These are phyloP conservation scores for Dexiosoma caninum DNA, from an alignment of 2,888 invertebrate genomes.

Conservation along the genomic window DNA sequence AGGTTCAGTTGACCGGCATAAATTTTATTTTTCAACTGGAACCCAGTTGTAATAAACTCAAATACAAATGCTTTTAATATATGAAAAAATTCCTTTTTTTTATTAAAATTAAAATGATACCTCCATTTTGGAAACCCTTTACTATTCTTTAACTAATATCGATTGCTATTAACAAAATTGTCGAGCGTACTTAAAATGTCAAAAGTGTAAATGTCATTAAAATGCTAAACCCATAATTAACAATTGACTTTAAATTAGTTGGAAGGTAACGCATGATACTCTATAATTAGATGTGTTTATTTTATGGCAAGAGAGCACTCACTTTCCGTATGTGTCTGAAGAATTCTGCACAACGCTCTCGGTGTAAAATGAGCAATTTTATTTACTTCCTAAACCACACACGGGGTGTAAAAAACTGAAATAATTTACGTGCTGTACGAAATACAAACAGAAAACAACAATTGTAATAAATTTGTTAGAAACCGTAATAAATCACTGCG, in stretches of 20 bases:
- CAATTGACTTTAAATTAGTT: constrained; percentile 55
- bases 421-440: constrained; percentile 7
- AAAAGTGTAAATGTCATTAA: constrained; percentile 40
- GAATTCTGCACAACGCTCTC: neutral
- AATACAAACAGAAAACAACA: neutral
- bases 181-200: constrained; percentile 34
- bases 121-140: too few relatives aligned
- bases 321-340: neutral
- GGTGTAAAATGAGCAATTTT: constrained; percentile 6
- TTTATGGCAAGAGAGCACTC: neutral
- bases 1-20: too few relatives aligned
- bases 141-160: neutral
- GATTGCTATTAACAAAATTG: constrained; percentile 26
- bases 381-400: neutral
- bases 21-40: too few relatives aligned
- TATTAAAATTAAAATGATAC: too few relatives aligned
- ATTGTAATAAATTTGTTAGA: constrained; percentile 32
- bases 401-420: neutral
- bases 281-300: constrained; percentile 44
- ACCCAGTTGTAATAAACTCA: too few relatives aligned
- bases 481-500: constrained; percentile 30
- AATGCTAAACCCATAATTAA: constrained; percentile 60
- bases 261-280: constrained; percentile 36
- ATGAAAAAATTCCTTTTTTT: too few relatives aligned
- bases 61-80: too few relatives aligned